Conservation (phyloP, 2,113 vertebrate genomes). For the Noturus placidus region DNA sequence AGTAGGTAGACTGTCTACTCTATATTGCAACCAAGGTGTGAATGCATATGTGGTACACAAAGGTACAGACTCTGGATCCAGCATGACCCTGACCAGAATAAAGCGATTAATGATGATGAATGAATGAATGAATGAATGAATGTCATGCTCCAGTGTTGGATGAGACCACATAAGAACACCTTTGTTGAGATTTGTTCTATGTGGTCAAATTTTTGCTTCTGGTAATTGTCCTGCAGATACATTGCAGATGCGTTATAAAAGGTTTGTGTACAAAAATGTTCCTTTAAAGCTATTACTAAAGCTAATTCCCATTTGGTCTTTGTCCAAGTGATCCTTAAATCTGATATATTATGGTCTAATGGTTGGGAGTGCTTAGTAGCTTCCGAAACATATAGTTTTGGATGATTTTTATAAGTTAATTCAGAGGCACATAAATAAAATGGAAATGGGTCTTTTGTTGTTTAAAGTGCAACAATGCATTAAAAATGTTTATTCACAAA, state of each 20-base stretch:
- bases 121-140: neutral
- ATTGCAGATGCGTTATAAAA: neutral
- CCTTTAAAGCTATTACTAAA: neutral
- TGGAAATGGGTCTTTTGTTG: neutral
- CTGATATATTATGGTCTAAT: neutral
- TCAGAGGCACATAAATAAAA: neutral
- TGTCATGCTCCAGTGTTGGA: neutral
- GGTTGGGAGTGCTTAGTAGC: neutral
- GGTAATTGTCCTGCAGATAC: neutral
- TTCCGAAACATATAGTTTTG: neutral
- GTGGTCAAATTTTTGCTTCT: neutral
- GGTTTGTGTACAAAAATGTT: neutral
- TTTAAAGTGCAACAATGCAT: neutral
- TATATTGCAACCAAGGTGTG: neutral
- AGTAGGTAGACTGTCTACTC: neutral
- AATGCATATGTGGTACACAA: neutral
- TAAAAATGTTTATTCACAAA: conserved; percentile 21
- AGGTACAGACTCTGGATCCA: neutral
- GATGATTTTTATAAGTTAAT: neutral
- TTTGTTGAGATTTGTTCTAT: neutral
- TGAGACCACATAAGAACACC: neutral
- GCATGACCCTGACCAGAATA: neutral
- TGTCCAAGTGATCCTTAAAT: neutral
- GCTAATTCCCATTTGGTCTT: neutral
- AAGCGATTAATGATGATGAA: neutral